These are phyloP conservation scores for Eurytoma californica DNA, from an alignment of 2,888 invertebrate species.

Conservation along the genomic window DNA sequence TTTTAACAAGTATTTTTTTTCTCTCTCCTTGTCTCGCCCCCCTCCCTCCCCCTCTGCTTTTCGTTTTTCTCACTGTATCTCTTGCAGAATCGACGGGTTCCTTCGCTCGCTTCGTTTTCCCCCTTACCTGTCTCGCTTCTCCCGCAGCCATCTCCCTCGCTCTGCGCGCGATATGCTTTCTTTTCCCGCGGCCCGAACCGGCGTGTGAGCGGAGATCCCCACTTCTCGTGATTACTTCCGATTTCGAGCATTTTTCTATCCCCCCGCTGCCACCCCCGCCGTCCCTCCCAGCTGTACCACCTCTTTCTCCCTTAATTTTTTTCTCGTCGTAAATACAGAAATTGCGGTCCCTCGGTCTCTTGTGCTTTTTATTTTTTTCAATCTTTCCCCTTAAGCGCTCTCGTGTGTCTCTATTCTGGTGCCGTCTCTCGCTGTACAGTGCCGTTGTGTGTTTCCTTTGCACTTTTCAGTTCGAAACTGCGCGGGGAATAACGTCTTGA, in stretches of 20 bases:
- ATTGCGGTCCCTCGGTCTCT: slow-evolving; percentile 31
- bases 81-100: slow-evolving; percentile 44
- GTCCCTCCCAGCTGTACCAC: not conserved
- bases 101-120: slow-evolving; percentile 27
- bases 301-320: slow-evolving; percentile 15
- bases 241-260: slow-evolving; percentile 60
- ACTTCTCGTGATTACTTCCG: slow-evolving; percentile 72
- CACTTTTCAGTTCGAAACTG: slow-evolving; percentile 25
- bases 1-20: not conserved
- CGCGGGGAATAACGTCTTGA: slow-evolving; percentile 9
- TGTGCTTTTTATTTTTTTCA: slow-evolving; percentile 46
- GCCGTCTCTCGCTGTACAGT: not conserved
- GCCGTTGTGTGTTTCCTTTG: slow-evolving; percentile 8
- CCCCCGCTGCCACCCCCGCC: not conserved
- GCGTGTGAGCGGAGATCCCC: slow-evolving; percentile 58
- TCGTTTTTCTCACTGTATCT: slow-evolving; percentile 46
- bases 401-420: slow-evolving; percentile 25
- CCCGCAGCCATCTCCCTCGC: not conserved
- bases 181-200: slow-evolving; percentile 40
- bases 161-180: slow-evolving; percentile 1
- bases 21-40: slow-evolving; percentile 30
- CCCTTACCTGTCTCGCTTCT: slow-evolving; percentile 31
- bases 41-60: slow-evolving; percentile 44
- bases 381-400: slow-evolving; percentile 37
- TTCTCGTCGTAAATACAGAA: slow-evolving; percentile 36